Conservation (phyloP, 2,113 vertebrate species). For the Bucco capensis region DNA sequence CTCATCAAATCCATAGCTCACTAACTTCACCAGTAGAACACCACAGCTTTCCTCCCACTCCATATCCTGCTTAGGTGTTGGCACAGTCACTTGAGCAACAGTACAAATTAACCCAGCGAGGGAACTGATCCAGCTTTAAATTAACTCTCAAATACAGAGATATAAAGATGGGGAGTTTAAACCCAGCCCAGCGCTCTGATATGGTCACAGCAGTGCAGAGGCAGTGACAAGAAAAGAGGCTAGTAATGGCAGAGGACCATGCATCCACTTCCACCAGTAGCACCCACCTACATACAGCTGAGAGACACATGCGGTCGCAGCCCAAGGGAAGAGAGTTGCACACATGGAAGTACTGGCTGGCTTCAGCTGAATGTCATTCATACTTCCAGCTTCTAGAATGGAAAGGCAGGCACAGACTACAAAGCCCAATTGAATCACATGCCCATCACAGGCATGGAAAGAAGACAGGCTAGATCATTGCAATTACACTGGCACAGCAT, state of each 20-base stretch:
- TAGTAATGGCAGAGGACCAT: not conserved
- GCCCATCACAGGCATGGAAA: not conserved
- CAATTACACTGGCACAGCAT: not conserved
- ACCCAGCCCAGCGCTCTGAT: accelerated
- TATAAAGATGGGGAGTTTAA: not conserved
- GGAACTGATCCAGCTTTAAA: not conserved
- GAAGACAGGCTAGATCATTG: not conserved
- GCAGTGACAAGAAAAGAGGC: not conserved
- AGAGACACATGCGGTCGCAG: accelerated
- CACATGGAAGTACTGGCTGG: not conserved
- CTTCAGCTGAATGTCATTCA: not conserved
- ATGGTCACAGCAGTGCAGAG: accelerated
- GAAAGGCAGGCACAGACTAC: not conserved
- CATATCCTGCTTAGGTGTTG: not conserved
- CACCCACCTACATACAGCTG: accelerated
- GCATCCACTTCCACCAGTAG: accelerated
- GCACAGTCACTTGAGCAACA: not conserved
- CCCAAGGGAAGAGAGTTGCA: not conserved
- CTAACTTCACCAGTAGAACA: too few relatives aligned
- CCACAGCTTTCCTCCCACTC: not conserved
- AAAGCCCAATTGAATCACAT: not conserved
- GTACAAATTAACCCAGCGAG: not conserved
- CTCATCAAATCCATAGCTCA: too few relatives aligned
- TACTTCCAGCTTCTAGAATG: not conserved
- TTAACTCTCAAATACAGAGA: not conserved